Conservation (phyloP, 2,888 invertebrate genomes). For the Ennomos erosarius region DNA sequence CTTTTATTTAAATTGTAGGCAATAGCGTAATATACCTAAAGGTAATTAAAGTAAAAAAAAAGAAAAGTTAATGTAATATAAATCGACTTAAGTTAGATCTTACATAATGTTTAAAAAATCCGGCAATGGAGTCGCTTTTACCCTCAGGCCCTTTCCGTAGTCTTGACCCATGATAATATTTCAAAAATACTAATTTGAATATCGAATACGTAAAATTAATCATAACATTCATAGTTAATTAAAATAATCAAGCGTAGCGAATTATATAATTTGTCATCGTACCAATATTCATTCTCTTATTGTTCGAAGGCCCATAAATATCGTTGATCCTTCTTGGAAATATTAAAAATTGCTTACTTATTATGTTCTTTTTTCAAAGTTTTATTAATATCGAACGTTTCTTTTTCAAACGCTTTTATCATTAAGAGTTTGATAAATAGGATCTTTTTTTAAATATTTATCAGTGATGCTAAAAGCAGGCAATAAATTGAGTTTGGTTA, state of each 20-base stretch:
- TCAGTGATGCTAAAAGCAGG: too few relatives aligned
- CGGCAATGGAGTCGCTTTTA: too few relatives aligned
- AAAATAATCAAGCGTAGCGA: constrained; percentile 72
- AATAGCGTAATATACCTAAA: too few relatives aligned
- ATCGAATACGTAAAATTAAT: constrained; percentile 36
- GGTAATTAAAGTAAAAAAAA: too few relatives aligned
- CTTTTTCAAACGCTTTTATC: constrained; percentile 14
- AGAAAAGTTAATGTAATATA: too few relatives aligned
- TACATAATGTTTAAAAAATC: too few relatives aligned
- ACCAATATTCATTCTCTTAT: constrained; percentile 50
- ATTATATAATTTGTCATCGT: constrained; percentile 80
- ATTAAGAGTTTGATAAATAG: too few relatives aligned
- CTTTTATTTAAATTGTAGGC: constrained; percentile 2
- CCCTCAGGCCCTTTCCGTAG: neutral
- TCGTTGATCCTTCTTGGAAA: constrained; percentile 71
- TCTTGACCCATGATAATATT: constrained; percentile 10
- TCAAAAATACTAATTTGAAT: constrained; percentile 19
- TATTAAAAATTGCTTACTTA: constrained; percentile 42
- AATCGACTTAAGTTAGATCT: too few relatives aligned
- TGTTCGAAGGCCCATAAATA: constrained; percentile 67
- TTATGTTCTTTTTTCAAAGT: constrained; percentile 38
- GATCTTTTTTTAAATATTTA: too few relatives aligned
- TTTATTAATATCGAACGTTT: constrained; percentile 34
- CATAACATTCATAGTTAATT: constrained; percentile 63
- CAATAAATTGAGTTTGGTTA: too few relatives aligned